These are phyloP conservation scores for Dione vanillae DNA, from an alignment of 2,888 invertebrate species.

Conservation along the genomic window DNA sequence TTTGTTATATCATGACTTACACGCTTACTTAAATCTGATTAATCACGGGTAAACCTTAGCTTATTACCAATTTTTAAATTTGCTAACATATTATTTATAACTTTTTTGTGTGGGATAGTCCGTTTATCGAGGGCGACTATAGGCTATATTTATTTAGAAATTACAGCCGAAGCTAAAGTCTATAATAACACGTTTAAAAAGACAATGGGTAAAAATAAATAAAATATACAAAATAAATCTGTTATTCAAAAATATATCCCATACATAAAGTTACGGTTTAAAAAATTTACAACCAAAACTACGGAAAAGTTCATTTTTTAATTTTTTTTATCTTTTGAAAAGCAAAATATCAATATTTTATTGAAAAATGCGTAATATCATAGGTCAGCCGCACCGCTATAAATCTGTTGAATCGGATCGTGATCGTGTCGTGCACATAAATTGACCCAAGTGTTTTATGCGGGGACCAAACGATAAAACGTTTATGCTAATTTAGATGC, in stretches of 20 bases:
- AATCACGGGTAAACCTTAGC: too few relatives aligned
- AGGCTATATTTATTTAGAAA: too few relatives aligned
- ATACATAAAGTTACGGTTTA: slow-evolving; percentile 3
- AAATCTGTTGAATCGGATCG: slow-evolving; percentile 51
- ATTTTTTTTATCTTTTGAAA: neutral
- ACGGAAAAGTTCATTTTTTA: neutral
- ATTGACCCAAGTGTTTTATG: slow-evolving; percentile 51
- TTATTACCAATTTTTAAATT: too few relatives aligned
- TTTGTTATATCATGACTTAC: too few relatives aligned
- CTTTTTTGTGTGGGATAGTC: too few relatives aligned
- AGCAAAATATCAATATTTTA: slow-evolving; percentile 43
- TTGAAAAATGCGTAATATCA: slow-evolving; percentile 37
- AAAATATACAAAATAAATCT: too few relatives aligned
- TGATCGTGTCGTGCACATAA: slow-evolving; percentile 50
- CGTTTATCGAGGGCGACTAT: too few relatives aligned
- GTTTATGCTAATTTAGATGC: slow-evolving; percentile 63
- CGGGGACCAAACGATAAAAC: slow-evolving; percentile 55
- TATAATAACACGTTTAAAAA: too few relatives aligned
- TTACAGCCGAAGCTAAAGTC: too few relatives aligned
- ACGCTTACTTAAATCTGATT: too few relatives aligned
- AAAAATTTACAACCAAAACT: slow-evolving; percentile 16
- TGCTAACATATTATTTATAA: too few relatives aligned
- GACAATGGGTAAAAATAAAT: too few relatives aligned
- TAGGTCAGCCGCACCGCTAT: slow-evolving; percentile 45
- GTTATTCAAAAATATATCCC: neutral